phyloP scores from a whole-genome alignment of 2,113 vertebrate species.

The Ochotona curzoniae region DNA sequence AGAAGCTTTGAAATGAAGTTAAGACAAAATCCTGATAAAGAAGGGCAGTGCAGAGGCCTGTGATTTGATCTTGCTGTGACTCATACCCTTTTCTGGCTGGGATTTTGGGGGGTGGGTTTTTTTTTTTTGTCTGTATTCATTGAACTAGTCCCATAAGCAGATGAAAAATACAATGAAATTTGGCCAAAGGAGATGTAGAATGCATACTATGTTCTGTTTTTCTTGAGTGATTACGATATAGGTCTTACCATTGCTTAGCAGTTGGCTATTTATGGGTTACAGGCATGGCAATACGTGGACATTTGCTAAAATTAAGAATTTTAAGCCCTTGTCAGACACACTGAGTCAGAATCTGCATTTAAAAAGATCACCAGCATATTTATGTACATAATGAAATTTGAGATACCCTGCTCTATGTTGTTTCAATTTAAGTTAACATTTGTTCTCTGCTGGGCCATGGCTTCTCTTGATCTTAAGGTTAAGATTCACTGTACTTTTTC shows the following conservation, averaged over 20 bases:
- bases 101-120: too few relatives aligned
- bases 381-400: neutral
- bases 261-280: neutral
- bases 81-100: neutral
- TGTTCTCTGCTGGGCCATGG: neutral
- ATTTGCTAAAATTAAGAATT: neutral
- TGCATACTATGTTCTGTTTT: neutral
- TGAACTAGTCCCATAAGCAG: neutral
- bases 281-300: neutral
- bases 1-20: conserved; percentile 59
- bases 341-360: neutral
- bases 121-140: neutral
- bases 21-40: conserved; percentile 51
- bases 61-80: conserved; percentile 1
- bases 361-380: neutral
- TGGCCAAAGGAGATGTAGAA: neutral
- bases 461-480: conserved; percentile 9
- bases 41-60: neutral
- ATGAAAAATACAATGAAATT: neutral
- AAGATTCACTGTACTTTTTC: neutral
- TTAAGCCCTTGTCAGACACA: neutral
- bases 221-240: neutral
- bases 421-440: conserved; percentile 17
- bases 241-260: neutral
- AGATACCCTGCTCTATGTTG: neutral